These are phyloP conservation scores for Chloebia gouldiae DNA, from an alignment of 2,113 vertebrate species.

Conservation along the genomic window DNA sequence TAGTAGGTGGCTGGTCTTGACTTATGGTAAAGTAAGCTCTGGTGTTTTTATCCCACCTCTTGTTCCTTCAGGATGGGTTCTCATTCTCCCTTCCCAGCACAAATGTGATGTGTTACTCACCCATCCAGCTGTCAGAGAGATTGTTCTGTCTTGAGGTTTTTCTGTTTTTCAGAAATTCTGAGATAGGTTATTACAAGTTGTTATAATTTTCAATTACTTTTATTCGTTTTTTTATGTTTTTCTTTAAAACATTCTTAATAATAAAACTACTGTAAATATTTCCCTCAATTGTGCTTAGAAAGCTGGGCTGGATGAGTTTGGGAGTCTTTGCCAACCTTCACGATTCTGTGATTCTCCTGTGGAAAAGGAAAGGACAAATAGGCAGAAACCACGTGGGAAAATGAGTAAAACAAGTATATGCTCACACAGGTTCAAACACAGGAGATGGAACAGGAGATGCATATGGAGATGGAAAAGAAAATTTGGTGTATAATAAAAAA, in stretches of 20 bases:
- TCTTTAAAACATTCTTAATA: not conserved
- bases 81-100: not conserved
- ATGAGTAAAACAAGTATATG: not conserved
- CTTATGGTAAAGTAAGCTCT: not conserved
- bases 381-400: rapidly evolving
- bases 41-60: not conserved
- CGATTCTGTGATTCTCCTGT: not conserved
- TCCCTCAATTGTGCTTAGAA: not conserved
- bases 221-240: not conserved
- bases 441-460: too few species aligned
- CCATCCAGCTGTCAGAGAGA: not conserved
- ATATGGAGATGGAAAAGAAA: not conserved
- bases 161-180: not conserved
- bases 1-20: not conserved
- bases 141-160: not conserved
- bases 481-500: not conserved
- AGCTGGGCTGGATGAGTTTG: not conserved
- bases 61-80: not conserved
- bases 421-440: not conserved
- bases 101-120: not conserved
- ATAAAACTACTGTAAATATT: not conserved
- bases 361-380: not conserved
- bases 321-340: not conserved
- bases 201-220: not conserved
- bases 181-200: not conserved